Conservation (phyloP, 1,140 invertebrate genomes). For the Hesperophylax magnus region DNA sequence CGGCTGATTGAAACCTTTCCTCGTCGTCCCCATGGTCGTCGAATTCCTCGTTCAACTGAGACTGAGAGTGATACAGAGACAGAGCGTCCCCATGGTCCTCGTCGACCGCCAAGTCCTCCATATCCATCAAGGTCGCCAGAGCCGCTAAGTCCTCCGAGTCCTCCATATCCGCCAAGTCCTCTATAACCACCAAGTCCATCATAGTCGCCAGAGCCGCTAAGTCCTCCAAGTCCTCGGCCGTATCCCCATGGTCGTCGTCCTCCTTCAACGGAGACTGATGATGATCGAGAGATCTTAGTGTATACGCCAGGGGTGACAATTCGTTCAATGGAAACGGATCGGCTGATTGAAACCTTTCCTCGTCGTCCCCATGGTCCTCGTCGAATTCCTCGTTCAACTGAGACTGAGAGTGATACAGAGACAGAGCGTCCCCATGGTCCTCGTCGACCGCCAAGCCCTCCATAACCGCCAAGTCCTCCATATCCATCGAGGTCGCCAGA, state of each 20-base stretch:
- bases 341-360: neutral
- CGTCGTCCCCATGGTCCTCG: neutral
- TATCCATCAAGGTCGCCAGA: conserved; percentile 18
- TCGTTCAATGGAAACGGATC: conserved; percentile 31
- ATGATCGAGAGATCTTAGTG: conserved; percentile 5
- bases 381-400: conserved; percentile 3
- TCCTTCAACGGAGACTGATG: conserved; percentile 26
- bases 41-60: too few species aligned
- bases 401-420: conserved; percentile 11
- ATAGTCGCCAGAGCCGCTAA: neutral
- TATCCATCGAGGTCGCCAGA: neutral
- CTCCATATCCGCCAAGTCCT: neutral
- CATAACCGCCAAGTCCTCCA: conserved; percentile 14
- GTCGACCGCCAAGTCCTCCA: neutral
- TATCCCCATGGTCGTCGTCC: conserved; percentile 9
- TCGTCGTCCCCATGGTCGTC: conserved; percentile 15
- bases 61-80: too few species aligned
- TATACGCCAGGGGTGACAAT: neutral
- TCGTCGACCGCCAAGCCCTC: neutral
- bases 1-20: neutral
- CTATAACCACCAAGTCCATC: conserved; percentile 10
- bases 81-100: too few species aligned
- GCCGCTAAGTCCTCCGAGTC: neutral
- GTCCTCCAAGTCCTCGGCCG: neutral
- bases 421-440: neutral